These are phyloP conservation scores for Poecilia velifera DNA, from an alignment of 2,797 vertebrate species.

Conservation along the genomic window DNA sequence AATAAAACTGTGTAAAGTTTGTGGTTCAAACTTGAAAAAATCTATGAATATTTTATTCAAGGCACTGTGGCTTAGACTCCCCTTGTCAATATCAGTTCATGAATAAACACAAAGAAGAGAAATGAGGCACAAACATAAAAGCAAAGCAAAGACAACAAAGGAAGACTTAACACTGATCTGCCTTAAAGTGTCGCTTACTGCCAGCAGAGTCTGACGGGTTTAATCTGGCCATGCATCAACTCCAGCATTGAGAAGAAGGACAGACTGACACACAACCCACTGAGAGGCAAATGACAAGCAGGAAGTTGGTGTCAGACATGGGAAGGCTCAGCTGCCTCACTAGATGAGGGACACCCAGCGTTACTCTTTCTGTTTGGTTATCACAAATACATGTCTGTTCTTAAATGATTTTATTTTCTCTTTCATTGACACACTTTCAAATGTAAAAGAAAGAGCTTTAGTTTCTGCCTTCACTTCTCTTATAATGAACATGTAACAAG, in stretches of 20 bases:
- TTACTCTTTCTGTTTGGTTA: conserved; percentile 4
- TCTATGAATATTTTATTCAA: background rate
- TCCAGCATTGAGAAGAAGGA: conserved; percentile 24
- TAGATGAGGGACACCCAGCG: background rate
- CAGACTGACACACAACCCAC: conserved; percentile 4
- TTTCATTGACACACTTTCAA: background rate
- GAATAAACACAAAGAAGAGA: conserved; percentile 43
- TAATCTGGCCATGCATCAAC: conserved; percentile 59
- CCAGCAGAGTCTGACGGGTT: conserved; percentile 47
- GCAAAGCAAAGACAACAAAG: conserved; percentile 49
- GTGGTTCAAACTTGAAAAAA: background rate
- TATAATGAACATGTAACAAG: background rate
- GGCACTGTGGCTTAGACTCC: background rate
- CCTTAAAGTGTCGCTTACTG: conserved; percentile 45
- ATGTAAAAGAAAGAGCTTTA: background rate
- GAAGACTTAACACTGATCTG: conserved; percentile 33
- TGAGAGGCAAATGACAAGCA: conserved; percentile 12
- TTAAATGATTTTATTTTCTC: conserved; percentile 9
- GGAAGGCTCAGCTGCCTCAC: background rate
- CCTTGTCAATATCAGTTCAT: conserved; percentile 28
- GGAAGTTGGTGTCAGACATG: conserved; percentile 13
- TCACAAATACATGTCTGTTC: conserved; percentile 14
- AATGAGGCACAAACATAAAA: conserved; percentile 56
- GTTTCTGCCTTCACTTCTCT: background rate
- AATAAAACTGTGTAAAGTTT: background rate